Conservation (phyloP, 2,797 vertebrate genomes). For the Lerista edwardsae region DNA sequence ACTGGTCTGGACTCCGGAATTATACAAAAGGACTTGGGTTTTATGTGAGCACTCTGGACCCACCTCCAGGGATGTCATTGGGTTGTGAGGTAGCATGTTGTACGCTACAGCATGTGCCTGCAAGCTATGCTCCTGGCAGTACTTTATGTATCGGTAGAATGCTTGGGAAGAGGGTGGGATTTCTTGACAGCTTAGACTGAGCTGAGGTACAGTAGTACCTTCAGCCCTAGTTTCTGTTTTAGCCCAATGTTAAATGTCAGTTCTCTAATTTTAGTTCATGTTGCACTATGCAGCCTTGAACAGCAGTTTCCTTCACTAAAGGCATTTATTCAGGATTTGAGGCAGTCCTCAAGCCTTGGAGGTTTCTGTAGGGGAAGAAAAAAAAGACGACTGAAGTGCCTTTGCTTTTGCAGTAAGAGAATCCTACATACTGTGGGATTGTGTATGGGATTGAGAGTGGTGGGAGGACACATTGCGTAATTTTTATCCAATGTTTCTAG, state of each 20-base stretch:
- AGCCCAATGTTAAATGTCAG: conserved; percentile 19
- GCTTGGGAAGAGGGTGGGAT: background rate
- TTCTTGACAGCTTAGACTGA: conserved; percentile 21
- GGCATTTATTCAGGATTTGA: background rate
- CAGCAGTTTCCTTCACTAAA: background rate
- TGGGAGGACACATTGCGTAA: background rate
- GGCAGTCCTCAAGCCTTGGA: background rate
- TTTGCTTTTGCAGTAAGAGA: background rate
- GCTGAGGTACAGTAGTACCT: conserved; percentile 9
- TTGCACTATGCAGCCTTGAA: background rate
- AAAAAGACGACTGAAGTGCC: accelerated
- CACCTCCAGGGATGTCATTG: background rate
- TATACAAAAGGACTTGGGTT: background rate
- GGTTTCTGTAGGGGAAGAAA: background rate
- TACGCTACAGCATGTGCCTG: background rate
- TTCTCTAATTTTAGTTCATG: conserved; percentile 32
- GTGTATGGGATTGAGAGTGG: background rate
- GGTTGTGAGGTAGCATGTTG: background rate
- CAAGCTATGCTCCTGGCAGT: background rate
- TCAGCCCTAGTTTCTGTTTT: conserved; percentile 4
- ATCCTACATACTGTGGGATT: background rate
- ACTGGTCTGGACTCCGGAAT: background rate
- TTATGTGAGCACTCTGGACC: background rate
- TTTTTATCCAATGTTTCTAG: background rate
- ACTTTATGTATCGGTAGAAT: background rate